Conservation (phyloP, 2,113 vertebrate species). For the Rhinopomastus cyanomelas region DNA sequence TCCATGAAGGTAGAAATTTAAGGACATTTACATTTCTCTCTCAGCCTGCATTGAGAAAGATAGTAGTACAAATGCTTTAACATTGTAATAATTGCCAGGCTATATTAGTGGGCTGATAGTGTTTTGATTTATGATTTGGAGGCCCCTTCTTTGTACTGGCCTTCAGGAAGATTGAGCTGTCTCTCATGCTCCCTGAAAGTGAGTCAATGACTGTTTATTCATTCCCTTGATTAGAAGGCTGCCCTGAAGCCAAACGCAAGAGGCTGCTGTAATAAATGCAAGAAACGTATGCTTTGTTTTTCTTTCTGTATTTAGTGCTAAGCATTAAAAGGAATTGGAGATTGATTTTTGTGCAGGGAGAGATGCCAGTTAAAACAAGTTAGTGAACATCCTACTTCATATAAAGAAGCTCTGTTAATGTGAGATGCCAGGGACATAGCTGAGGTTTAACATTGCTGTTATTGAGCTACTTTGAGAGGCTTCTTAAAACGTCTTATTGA, state of each 20-base stretch:
- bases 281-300: constrained; percentile 70
- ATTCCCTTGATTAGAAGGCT: constrained; percentile 75
- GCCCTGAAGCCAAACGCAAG: constrained; percentile 74
- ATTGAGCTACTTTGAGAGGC: not conserved
- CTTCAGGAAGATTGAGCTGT: constrained; percentile 71
- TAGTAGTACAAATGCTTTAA: constrained; percentile 55
- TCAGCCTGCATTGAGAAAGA: constrained; percentile 48
- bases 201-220: constrained; percentile 77
- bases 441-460: constrained; percentile 14
- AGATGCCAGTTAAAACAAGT: constrained; percentile 73
- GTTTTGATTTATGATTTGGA: constrained; percentile 72
- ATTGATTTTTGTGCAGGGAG: constrained; percentile 73
- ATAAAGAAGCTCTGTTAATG: constrained; percentile 23
- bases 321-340: constrained; percentile 75
- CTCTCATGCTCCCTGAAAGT: constrained; percentile 56
- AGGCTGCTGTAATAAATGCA: constrained; percentile 69
- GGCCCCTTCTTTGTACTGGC: constrained; percentile 14
- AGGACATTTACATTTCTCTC: constrained; percentile 7
- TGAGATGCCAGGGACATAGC: not conserved
- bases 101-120: constrained; percentile 67
- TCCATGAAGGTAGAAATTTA: not conserved
- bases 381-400: not conserved
- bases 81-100: constrained; percentile 68
- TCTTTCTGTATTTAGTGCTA: constrained; percentile 74
- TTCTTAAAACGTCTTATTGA: not conserved